These are phyloP conservation scores for Lasiurus cinereus DNA, from an alignment of 2,113 vertebrate species.

Conservation along the genomic window DNA sequence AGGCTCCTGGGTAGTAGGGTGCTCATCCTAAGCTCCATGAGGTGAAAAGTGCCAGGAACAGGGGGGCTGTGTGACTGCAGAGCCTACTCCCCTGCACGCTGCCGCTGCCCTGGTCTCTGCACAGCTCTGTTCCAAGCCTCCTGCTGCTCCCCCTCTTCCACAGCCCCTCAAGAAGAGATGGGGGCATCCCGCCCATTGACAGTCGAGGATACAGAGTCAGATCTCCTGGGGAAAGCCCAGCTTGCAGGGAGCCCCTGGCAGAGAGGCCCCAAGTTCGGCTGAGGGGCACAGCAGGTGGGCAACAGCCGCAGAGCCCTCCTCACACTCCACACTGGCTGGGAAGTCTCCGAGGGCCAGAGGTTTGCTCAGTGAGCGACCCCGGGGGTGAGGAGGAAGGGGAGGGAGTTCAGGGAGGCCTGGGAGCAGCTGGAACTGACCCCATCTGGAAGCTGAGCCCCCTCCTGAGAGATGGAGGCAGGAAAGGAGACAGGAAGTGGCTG, in stretches of 20 bases:
- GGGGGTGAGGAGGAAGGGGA: fast-evolving
- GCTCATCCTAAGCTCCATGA: background rate
- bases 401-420: background rate
- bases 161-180: background rate
- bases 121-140: background rate
- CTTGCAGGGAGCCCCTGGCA: fast-evolving
- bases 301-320: background rate
- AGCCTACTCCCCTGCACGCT: too few relatives aligned
- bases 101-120: background rate
- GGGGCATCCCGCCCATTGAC: background rate
- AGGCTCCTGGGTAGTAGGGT: too few relatives aligned
- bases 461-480: slow-evolving; percentile 2
- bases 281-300: background rate
- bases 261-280: background rate
- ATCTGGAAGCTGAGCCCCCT: slow-evolving; percentile 47
- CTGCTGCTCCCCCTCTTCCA: background rate
- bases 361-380: slow-evolving; percentile 17
- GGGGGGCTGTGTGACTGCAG: background rate
- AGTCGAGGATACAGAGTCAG: background rate
- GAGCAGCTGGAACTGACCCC: slow-evolving; percentile 27
- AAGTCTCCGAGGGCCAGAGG: background rate
- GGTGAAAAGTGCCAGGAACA: background rate
- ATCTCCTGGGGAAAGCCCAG: background rate
- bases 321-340: background rate
- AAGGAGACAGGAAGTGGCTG: slow-evolving; percentile 51